A percentile compares a stretch with the other conserved stretches of the same genome.
These are phyloP conservation scores for Heliconius himera DNA, from an alignment of 1,140 invertebrate species.

Conservation along the genomic window DNA sequence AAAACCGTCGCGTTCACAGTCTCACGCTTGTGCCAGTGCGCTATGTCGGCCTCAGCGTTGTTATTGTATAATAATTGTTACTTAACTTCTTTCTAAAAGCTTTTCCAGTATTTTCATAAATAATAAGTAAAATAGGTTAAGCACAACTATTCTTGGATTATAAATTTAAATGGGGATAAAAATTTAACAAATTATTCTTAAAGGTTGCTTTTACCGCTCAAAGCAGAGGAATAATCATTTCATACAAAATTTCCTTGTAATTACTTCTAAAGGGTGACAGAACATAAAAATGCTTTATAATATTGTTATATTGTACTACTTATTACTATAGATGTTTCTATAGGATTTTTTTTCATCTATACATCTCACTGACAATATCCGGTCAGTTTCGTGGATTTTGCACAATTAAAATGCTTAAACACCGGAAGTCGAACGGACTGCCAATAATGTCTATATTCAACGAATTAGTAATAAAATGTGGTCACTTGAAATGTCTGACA, in stretches of 20 bases:
- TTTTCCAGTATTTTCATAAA: background rate
- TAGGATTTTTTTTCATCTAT: background rate
- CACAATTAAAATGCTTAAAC: slow-evolving; percentile 39
- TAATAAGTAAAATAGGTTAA: background rate
- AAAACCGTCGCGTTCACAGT: no score
- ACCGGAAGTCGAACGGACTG: slow-evolving; percentile 29
- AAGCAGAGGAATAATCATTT: background rate
- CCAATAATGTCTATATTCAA: slow-evolving; percentile 13
- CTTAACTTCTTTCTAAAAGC: background rate
- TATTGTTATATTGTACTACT: slow-evolving; percentile 25
- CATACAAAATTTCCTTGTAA: background rate
- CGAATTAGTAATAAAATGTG: slow-evolving; percentile 24
- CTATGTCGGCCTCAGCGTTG: no score
- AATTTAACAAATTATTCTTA: background rate
- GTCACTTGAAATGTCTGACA: slow-evolving; percentile 22
- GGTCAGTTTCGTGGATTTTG: slow-evolving; percentile 44
- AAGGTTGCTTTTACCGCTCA: background rate
- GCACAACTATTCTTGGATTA: background rate
- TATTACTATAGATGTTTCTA: background rate
- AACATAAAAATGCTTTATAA: slow-evolving; percentile 3
- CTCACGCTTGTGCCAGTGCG: no score
- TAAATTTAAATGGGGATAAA: background rate
- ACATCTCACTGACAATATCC: slow-evolving; percentile 29
- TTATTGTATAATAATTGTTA: background rate
- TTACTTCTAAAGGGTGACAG: slow-evolving; percentile 3